Evolutionary conservation across 2,113 vertebrate genomes (phyloP), one percentile per base, ranked within the genome.

Genomic region (Athene cunicularia): DNA sequence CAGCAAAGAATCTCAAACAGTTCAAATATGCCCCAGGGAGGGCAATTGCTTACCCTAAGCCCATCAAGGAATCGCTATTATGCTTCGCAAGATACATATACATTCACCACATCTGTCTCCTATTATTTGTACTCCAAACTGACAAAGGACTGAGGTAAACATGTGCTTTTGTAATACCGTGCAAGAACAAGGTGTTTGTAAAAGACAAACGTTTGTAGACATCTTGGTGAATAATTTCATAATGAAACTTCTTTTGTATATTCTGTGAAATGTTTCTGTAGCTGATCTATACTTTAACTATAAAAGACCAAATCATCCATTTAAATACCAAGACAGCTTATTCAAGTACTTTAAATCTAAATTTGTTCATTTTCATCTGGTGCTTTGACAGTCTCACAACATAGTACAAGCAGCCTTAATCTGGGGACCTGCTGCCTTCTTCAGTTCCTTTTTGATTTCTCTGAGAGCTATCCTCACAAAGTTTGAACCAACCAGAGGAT

Each of bases 41-140:
- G 97, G 97, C 95, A 98, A 97, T 85, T 98, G 97, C 98, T 98
- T 98, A 98, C 96, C 96, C 96, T 97, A 90, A 98, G 75, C 98
- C 92, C 98, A 98, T 98, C 96, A 98, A 98, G 98, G 96, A 98
- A 95, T 97, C 49, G 50, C 97, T 98, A 98, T 98, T 98, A 97
- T 97, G 96, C 95, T 98, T 97, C 73, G 43, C 93, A 95, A 97
- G 96, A 97, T 98, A 97, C 97, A 93, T 98, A 94, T 72, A 97
- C 95, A 96, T 97, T 97, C 86, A 43, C 98, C 97, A 98, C 98
- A 98, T 98, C 98, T 98, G 98, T 98, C 98, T 98, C 97, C 68
- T 98, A 95, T 97, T 98, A 98, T 97, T 98, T 96, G 92, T 98
- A 95, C 97, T 97, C 67, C 23, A 97, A 97, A 87, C 91, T 97